phyloP scores from a whole-genome alignment of 1,140 invertebrate species.

The Druon quercuslanigerum region DNA sequence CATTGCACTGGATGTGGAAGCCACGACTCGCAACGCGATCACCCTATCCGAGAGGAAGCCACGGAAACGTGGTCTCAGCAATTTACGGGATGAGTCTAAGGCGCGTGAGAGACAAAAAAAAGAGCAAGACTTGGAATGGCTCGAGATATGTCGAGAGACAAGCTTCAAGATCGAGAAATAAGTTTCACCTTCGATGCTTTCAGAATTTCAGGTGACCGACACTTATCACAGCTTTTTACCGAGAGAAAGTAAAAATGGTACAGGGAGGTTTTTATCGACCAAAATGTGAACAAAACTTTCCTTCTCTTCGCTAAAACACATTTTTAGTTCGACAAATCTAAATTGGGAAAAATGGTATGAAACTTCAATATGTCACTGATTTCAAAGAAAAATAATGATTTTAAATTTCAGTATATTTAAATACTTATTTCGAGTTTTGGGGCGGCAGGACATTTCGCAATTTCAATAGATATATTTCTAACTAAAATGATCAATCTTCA shows the following conservation, averaged over 20 bases:
- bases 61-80: conserved; percentile 26
- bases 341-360: no score
- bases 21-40: conserved; percentile 21
- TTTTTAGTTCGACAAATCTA: no score
- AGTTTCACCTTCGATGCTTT: conserved; percentile 25
- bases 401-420: no score
- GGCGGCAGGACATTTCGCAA: no score
- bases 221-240: not conserved
- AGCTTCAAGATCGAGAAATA: conserved; percentile 23
- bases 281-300: not conserved
- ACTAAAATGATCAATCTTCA: no score
- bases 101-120: conserved; percentile 19
- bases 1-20: conserved; percentile 1
- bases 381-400: no score
- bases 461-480: no score
- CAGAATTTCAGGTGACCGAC: conserved; percentile 13
- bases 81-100: conserved; percentile 27
- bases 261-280: not conserved
- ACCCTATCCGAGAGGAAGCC: conserved; percentile 22
- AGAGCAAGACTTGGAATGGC: not conserved
- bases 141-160: conserved; percentile 12
- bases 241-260: not conserved
- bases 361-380: no score
- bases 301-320: no score
- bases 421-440: no score